Percentiles rank a stretch among this genome's conserved stretches.
phyloP scores from a whole-genome alignment of 2,113 vertebrate species.

The Perca schrenkii region DNA sequence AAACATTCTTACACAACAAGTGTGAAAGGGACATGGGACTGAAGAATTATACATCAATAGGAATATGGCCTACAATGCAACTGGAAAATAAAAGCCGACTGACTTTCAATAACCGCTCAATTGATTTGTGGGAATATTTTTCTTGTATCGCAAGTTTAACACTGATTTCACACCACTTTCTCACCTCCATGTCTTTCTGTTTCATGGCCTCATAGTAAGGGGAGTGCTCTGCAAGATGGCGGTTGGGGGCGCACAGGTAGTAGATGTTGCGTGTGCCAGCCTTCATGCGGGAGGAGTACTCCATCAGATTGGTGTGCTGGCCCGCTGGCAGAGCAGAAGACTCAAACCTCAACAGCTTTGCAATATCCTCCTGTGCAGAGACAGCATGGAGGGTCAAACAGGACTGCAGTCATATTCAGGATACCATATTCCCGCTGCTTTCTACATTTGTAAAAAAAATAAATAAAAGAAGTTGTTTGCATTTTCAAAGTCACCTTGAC shows the following conservation, averaged over 20 bases:
- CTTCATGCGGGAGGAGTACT: slow-evolving; percentile 92
- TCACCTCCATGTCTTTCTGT: slow-evolving; percentile 94
- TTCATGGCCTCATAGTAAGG: slow-evolving; percentile 98
- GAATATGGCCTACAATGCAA: background rate
- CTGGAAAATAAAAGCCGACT: background rate
- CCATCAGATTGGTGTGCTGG: slow-evolving; percentile 90
- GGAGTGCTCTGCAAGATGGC: slow-evolving; percentile 93
- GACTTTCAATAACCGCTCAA: background rate
- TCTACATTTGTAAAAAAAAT: too few species aligned
- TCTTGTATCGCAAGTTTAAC: background rate
- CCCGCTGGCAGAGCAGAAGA: slow-evolving; percentile 90
- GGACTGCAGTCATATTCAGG: too few species aligned
- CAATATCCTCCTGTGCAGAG: slow-evolving; percentile 90
- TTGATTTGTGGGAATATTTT: background rate
- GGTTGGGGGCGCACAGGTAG: slow-evolving; percentile 94
- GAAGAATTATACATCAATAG: background rate
- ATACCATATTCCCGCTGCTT: background rate
- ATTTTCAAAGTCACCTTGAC: slow-evolving; percentile 87
- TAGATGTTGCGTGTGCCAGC: slow-evolving; percentile 94
- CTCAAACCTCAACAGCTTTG: slow-evolving; percentile 92
- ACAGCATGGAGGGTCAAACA: background rate
- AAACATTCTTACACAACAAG: background rate
- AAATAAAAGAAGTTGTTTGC: background rate
- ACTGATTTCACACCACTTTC: slow-evolving; percentile 25
- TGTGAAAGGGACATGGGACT: background rate